Evolutionary conservation across 1,140 invertebrate genomes (phyloP).

Genomic region (Drosophila guanche): DNA sequence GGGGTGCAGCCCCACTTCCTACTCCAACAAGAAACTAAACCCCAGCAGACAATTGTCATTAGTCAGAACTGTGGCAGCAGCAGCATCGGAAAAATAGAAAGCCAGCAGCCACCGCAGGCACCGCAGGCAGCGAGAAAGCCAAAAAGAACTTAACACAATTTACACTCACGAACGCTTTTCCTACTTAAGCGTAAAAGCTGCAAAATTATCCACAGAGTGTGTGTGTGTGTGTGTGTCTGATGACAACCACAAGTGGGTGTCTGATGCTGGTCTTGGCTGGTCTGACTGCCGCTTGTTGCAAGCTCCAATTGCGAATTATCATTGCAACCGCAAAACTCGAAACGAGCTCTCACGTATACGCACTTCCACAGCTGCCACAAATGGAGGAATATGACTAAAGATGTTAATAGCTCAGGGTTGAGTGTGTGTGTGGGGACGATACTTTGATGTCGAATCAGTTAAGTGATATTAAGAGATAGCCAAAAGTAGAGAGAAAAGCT

Average conservation of each 20-base stretch:
- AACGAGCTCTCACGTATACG: slow-evolving; percentile 58
- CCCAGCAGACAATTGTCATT: slow-evolving; percentile 51
- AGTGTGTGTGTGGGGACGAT: slow-evolving; percentile 12
- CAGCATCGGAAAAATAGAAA: slow-evolving; percentile 62
- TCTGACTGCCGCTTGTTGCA: slow-evolving; percentile 35
- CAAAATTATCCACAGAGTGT: slow-evolving; percentile 50
- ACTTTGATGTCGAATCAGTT: too few species aligned
- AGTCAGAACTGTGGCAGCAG: slow-evolving; percentile 59
- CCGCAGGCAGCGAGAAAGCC: slow-evolving; percentile 59
- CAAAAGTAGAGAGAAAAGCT: too few species aligned
- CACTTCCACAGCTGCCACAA: slow-evolving; percentile 15
- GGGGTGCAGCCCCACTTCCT: slow-evolving; percentile 17
- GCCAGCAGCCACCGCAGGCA: slow-evolving; percentile 16
- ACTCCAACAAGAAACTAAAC: slow-evolving; percentile 39
- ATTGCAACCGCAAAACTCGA: slow-evolving; percentile 61
- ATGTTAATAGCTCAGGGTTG: slow-evolving; percentile 6
- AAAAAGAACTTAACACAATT: slow-evolving; percentile 80
- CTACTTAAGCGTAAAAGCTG: slow-evolving; percentile 67
- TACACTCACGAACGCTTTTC: slow-evolving; percentile 78
- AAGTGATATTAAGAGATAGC: too few species aligned
- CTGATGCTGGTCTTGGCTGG: slow-evolving; percentile 14
- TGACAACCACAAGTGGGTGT: slow-evolving; percentile 76
- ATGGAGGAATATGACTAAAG: slow-evolving; percentile 27
- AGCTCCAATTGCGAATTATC: slow-evolving; percentile 76
- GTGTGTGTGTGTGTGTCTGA: slow-evolving; percentile 18